phyloP scores from a whole-genome alignment of 1,140 invertebrate genomes.

The Drosophila sproati region DNA sequence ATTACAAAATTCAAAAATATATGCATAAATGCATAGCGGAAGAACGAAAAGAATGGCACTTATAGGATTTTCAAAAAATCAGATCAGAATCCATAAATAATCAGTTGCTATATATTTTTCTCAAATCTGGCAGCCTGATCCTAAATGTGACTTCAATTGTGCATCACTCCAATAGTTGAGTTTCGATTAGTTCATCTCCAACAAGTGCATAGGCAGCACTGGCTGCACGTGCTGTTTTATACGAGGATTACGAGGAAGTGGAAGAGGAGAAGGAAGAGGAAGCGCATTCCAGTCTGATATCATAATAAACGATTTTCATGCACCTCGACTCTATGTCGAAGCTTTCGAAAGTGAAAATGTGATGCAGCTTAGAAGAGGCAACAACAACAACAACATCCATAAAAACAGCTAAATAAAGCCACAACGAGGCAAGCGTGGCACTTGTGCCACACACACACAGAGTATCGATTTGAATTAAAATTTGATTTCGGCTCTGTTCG shows the following conservation, averaged over 20 bases:
- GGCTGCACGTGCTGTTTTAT: background rate
- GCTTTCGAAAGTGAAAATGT: slow-evolving; percentile 72
- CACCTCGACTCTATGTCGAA: slow-evolving; percentile 32
- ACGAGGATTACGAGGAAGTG: too few relatives aligned
- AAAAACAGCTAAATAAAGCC: slow-evolving; percentile 17
- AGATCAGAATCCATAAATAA: background rate
- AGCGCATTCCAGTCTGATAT: slow-evolving; percentile 30
- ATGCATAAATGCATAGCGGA: too few relatives aligned
- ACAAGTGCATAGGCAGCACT: background rate
- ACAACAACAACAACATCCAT: slow-evolving; percentile 8
- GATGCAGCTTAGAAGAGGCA: slow-evolving; percentile 34
- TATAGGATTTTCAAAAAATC: too few relatives aligned
- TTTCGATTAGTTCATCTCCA: background rate
- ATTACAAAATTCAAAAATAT: too few relatives aligned
- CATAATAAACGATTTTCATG: slow-evolving; percentile 61
- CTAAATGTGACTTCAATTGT: background rate
- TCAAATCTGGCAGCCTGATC: background rate
- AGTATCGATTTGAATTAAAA: slow-evolving; percentile 4
- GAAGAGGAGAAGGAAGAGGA: too few relatives aligned
- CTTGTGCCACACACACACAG: background rate
- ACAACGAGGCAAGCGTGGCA: slow-evolving; percentile 2
- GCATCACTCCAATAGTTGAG: background rate
- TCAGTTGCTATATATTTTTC: background rate
- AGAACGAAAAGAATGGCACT: too few relatives aligned
- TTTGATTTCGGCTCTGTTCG: background rate